Percentiles rank a stretch among this genome's conserved stretches.
Conservation (phyloP, 1,140 invertebrate genomes). For the Drosophila ficusphila region DNA sequence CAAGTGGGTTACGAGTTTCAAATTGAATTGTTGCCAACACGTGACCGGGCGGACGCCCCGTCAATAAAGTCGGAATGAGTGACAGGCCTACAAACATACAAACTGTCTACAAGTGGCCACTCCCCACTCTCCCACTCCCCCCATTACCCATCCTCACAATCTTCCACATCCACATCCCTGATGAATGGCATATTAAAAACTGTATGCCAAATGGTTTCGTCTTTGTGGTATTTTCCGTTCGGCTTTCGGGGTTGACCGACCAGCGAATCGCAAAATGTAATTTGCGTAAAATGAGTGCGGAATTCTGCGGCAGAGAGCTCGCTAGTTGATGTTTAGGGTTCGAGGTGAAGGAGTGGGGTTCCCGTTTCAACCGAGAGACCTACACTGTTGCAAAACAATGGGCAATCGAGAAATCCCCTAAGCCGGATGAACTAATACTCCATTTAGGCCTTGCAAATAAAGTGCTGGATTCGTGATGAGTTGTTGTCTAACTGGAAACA, state of each 20-base stretch:
- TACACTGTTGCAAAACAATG: constrained; percentile 1
- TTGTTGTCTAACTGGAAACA: too few relatives aligned
- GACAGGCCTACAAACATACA: constrained; percentile 74
- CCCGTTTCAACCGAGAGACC: not conserved
- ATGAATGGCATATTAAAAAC: constrained; percentile 77
- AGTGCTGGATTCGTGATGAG: too few relatives aligned
- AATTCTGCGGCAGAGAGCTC: not conserved
- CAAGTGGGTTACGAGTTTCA: constrained; percentile 54
- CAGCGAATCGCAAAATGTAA: constrained; percentile 61
- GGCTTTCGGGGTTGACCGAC: constrained; percentile 43
- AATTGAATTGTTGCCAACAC: constrained; percentile 79
- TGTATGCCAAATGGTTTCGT: constrained; percentile 41
- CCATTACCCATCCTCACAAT: not conserved
- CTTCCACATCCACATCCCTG: constrained; percentile 36
- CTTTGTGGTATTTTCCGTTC: constrained; percentile 10
- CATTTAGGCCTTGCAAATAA: too few relatives aligned
- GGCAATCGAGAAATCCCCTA: too few relatives aligned
- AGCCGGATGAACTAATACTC: too few relatives aligned
- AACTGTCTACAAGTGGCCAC: constrained; percentile 69
- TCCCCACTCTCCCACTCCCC: not conserved
- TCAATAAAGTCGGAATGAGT: constrained; percentile 79
- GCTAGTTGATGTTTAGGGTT: constrained; percentile 34
- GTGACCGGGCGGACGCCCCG: constrained; percentile 65
- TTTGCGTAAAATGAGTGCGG: constrained; percentile 70
- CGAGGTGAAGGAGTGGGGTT: constrained; percentile 8